phyloP scores from a whole-genome alignment of 2,113 vertebrate genomes.

The Aspidoscelis tigris region DNA sequence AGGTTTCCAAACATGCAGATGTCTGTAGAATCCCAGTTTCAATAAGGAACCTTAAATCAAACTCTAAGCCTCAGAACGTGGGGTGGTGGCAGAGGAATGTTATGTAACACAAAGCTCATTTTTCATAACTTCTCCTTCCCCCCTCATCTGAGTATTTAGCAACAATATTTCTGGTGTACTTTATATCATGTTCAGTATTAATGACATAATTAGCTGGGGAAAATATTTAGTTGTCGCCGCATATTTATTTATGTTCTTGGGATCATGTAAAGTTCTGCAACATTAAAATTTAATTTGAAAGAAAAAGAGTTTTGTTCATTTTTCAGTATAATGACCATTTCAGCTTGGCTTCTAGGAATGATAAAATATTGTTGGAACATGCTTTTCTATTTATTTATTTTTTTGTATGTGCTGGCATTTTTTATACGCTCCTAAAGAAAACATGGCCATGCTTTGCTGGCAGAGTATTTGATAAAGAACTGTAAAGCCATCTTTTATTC shows the following conservation, averaged over 20 bases:
- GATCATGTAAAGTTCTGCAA: constrained; percentile 81
- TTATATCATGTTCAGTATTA: constrained; percentile 69
- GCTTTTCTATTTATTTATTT: constrained; percentile 67
- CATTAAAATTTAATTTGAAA: constrained; percentile 82
- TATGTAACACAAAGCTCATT: constrained; percentile 44
- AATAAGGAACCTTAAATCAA: constrained; percentile 46
- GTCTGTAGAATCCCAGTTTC: background rate
- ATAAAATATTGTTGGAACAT: constrained; percentile 76
- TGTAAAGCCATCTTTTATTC: constrained; percentile 77
- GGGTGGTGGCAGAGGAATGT: constrained; percentile 3
- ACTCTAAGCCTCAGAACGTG: constrained; percentile 51
- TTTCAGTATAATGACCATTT: constrained; percentile 78
- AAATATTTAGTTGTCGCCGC: constrained; percentile 77
- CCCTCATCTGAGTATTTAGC: constrained; percentile 56
- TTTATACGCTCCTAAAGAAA: constrained; percentile 72
- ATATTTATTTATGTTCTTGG: constrained; percentile 77
- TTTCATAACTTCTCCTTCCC: constrained; percentile 5
- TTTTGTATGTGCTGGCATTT: constrained; percentile 64
- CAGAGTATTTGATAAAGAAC: constrained; percentile 71
- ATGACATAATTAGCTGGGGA: constrained; percentile 76
- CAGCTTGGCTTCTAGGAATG: constrained; percentile 72
- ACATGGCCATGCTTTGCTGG: constrained; percentile 70
- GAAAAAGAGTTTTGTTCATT: constrained; percentile 77
- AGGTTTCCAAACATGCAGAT: no score
- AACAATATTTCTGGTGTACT: constrained; percentile 64